phyloP scores from a whole-genome alignment of 2,113 vertebrate species.

The Tupaia tana region DNA sequence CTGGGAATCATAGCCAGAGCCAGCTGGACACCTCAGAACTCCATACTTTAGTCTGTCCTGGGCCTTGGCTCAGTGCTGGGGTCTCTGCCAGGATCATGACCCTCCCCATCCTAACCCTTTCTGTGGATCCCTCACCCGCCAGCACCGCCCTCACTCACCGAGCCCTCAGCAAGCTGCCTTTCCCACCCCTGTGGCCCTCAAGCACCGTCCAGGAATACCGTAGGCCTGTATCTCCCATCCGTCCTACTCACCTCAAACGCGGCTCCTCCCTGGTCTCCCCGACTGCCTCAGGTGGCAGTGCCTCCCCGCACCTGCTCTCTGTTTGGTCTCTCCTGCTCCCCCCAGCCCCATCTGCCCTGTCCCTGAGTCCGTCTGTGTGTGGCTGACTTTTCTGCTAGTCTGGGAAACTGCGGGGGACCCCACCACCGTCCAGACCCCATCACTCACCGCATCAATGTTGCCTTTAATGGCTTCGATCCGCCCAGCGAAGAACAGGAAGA shows the following conservation, averaged over 20 bases:
- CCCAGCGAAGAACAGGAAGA: slow-evolving; percentile 99
- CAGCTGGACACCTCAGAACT: not conserved
- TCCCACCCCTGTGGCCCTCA: not conserved
- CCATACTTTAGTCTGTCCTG: not conserved
- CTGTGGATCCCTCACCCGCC: not conserved
- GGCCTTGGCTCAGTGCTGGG: not conserved
- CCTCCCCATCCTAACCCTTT: not conserved
- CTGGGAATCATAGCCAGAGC: not conserved
- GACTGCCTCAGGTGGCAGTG: rapidly evolving
- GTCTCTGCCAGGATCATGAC: too few relatives aligned
- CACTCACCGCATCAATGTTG: slow-evolving; percentile 95
- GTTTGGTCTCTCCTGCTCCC: not conserved
- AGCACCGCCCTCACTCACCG: not conserved
- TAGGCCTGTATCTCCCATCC: not conserved
- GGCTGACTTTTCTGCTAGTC: not conserved
- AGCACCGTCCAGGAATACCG: rapidly evolving
- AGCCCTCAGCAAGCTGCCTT: not conserved
- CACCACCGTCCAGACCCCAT: not conserved
- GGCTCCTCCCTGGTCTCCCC: not conserved
- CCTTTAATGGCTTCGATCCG: slow-evolving; percentile 98
- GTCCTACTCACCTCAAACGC: not conserved
- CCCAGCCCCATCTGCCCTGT: not conserved
- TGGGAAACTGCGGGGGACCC: not conserved
- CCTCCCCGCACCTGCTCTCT: not conserved
- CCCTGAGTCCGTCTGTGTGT: not conserved